Percentiles rank a stretch among this genome's conserved stretches.
Evolutionary conservation across 2,113 vertebrate species (phyloP).

Genomic region (Tylochromis polylepis): DNA sequence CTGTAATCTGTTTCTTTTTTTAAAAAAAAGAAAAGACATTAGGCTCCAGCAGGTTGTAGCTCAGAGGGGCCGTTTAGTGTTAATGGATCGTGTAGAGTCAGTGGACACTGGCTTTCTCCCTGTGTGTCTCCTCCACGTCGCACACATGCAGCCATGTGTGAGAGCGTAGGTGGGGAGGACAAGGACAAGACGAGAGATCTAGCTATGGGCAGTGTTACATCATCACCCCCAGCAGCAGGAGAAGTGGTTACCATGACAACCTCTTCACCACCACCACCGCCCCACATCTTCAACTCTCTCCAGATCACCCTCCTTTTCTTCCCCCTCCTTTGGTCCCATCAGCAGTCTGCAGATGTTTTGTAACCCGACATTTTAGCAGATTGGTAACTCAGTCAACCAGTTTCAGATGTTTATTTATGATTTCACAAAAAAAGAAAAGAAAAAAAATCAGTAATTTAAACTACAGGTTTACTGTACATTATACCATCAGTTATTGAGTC

Average conservation of each 20-base stretch:
- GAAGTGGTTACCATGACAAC: slow-evolving; percentile 65
- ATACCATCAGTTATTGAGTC: background rate
- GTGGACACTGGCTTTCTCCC: background rate
- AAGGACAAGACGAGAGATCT: background rate
- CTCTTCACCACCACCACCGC: background rate
- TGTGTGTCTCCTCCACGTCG: background rate
- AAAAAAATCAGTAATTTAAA: background rate
- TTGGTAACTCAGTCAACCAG: background rate
- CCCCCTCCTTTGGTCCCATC: background rate
- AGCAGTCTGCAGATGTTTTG: slow-evolving; percentile 28
- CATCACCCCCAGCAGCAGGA: slow-evolving; percentile 34
- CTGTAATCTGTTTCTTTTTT: background rate
- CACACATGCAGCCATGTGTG: background rate
- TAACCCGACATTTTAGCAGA: background rate
- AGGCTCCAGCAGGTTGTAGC: background rate
- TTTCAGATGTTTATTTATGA: background rate
- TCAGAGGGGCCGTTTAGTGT: background rate
- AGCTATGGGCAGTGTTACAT: slow-evolving; percentile 24
- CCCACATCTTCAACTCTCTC: background rate
- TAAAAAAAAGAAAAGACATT: background rate
- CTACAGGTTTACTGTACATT: background rate
- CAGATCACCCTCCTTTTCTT: background rate
- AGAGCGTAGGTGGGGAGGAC: background rate
- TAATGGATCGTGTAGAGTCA: background rate
- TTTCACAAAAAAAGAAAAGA: background rate